Evolutionary conservation across 2,888 invertebrate species (phyloP).

Genomic region (Eupithecia inturbata): DNA sequence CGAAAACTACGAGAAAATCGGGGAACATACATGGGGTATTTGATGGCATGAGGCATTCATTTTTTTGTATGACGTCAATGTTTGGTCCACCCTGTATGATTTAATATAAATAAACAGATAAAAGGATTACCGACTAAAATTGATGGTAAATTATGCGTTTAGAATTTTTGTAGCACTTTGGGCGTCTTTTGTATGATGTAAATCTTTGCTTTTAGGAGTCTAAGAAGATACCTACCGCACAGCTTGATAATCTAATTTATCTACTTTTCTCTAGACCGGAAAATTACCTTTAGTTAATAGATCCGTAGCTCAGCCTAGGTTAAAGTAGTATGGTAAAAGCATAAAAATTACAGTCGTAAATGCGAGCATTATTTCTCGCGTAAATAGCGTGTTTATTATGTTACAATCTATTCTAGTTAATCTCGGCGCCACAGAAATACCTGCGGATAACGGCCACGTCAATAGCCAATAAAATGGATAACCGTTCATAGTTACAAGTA

Average conservation of each 20-base stretch:
- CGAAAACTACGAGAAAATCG: too few relatives aligned
- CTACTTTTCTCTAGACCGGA: not conserved
- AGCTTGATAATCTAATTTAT: not conserved
- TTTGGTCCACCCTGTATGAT: too few relatives aligned
- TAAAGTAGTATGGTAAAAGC: not conserved
- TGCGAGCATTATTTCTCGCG: constrained; percentile 21
- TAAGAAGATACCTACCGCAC: not conserved
- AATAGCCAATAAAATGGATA: constrained; percentile 59
- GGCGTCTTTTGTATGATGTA: constrained; percentile 38
- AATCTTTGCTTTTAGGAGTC: not conserved
- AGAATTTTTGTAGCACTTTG: not conserved
- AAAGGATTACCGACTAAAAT: not conserved
- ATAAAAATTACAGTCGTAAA: constrained; percentile 17
- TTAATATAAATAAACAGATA: too few relatives aligned
- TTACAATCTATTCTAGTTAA: constrained; percentile 34
- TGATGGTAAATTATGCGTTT: not conserved
- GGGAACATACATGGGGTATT: too few relatives aligned
- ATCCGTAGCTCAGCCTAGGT: not conserved
- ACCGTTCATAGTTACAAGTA: constrained; percentile 50
- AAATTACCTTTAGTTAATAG: not conserved
- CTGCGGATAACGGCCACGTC: constrained; percentile 52
- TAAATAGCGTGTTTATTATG: constrained; percentile 29
- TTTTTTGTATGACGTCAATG: too few relatives aligned
- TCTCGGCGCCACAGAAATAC: constrained; percentile 45
- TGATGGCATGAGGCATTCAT: too few relatives aligned